phyloP scores from a whole-genome alignment of 2,888 invertebrate species.

The Himalopsyche japonica region DNA sequence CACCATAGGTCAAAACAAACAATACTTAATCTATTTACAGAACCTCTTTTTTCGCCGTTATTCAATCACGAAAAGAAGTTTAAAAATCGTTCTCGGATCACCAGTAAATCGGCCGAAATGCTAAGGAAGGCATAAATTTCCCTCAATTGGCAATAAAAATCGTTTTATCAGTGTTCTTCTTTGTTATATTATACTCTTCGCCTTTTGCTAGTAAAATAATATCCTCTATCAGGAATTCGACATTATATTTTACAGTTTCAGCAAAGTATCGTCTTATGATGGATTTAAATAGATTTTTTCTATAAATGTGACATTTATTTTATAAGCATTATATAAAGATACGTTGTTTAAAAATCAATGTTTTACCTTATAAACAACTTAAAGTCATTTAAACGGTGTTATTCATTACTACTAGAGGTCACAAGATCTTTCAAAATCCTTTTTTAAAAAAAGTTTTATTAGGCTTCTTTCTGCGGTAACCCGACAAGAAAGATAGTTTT shows the following conservation, averaged over 20 bases:
- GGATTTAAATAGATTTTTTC: background rate
- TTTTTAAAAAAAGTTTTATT: no score
- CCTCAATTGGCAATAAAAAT: background rate
- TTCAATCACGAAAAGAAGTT: background rate
- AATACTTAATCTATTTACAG: background rate
- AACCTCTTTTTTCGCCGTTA: background rate
- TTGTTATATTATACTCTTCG: background rate
- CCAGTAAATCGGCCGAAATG: background rate
- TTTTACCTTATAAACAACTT: no score
- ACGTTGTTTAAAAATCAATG: no score
- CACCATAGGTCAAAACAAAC: background rate
- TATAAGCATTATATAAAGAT: background rate
- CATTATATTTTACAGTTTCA: background rate
- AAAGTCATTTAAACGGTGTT: no score
- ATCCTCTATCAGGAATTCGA: background rate
- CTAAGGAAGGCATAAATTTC: background rate
- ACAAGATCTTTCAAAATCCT: no score
- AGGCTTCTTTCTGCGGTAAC: no score
- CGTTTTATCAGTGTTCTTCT: background rate
- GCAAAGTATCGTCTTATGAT: background rate
- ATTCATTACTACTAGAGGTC: no score
- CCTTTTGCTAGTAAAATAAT: background rate
- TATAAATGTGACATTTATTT: background rate
- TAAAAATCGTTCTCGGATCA: background rate
- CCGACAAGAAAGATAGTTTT: no score